Evolutionary conservation across 2,888 invertebrate genomes (phyloP).

Genomic region (Hedya salicella): DNA sequence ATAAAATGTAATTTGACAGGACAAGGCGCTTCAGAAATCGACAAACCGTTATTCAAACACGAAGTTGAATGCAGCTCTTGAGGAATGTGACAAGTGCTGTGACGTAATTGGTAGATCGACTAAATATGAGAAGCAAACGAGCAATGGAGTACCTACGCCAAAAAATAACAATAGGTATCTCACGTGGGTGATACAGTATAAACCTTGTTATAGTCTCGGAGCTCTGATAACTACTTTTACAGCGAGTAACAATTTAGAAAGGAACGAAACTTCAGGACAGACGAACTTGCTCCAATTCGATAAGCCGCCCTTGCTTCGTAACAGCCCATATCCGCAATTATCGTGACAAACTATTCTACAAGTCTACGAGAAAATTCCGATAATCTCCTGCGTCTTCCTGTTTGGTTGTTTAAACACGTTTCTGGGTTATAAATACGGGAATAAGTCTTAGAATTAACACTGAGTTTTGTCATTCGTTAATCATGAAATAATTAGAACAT

Average conservation of each 20-base stretch:
- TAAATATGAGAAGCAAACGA: too few relatives aligned
- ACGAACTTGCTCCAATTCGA: conserved; percentile 68
- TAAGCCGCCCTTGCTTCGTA: conserved; percentile 64
- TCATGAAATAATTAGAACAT: background rate
- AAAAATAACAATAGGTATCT: background rate
- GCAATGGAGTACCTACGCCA: too few relatives aligned
- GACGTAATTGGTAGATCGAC: too few relatives aligned
- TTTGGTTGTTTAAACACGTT: background rate
- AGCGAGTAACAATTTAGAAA: conserved; percentile 13
- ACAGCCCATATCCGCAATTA: conserved; percentile 56
- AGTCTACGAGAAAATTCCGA: conserved; percentile 51
- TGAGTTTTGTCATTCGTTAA: background rate
- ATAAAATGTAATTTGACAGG: too few relatives aligned
- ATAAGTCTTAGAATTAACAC: conserved; percentile 6
- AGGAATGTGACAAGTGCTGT: too few relatives aligned
- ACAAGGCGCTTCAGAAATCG: too few relatives aligned
- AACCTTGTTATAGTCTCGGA: background rate
- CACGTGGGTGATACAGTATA: conserved; percentile 2
- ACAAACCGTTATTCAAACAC: too few relatives aligned
- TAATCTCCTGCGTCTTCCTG: conserved; percentile 28
- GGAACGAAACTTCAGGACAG: conserved; percentile 34
- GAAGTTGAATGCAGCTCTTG: too few relatives aligned
- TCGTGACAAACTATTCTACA: conserved; percentile 48
- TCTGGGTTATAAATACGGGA: background rate
- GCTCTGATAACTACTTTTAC: background rate